These are phyloP conservation scores for Margarornis squamiger DNA, from an alignment of 2,797 vertebrate genomes.

Conservation along the genomic window DNA sequence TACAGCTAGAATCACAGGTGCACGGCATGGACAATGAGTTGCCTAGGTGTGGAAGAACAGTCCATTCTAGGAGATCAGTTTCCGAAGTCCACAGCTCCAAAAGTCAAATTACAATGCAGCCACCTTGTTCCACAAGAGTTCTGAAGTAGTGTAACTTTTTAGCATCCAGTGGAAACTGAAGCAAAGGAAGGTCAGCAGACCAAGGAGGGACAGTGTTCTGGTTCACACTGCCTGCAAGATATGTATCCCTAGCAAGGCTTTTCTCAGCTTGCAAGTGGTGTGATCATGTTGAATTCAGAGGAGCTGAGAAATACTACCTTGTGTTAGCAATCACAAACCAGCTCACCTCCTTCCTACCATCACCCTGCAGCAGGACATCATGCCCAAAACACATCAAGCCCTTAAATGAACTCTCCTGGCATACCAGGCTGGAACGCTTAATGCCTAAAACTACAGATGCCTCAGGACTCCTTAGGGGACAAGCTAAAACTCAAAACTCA, in stretches of 20 bases:
- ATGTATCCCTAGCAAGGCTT: not conserved
- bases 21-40: not conserved
- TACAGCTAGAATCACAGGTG: not conserved
- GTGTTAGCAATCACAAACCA: not conserved
- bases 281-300: not conserved
- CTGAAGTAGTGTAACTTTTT: fast-evolving
- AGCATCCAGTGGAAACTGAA: not conserved
- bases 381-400: not conserved
- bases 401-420: not conserved
- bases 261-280: not conserved
- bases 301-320: not conserved
- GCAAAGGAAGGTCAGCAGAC: not conserved
- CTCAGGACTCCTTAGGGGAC: not conserved
- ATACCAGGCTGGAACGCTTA: not conserved
- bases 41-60: not conserved
- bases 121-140: not conserved
- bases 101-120: not conserved
- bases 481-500: not conserved
- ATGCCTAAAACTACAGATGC: not conserved
- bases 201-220: not conserved
- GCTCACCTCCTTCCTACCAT: not conserved
- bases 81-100: not conserved
- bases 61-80: not conserved
- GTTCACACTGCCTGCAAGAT: not conserved
- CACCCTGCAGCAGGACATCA: not conserved